Conservation (phyloP, 2,888 invertebrate species). For the Callosobruchus maculatus region DNA sequence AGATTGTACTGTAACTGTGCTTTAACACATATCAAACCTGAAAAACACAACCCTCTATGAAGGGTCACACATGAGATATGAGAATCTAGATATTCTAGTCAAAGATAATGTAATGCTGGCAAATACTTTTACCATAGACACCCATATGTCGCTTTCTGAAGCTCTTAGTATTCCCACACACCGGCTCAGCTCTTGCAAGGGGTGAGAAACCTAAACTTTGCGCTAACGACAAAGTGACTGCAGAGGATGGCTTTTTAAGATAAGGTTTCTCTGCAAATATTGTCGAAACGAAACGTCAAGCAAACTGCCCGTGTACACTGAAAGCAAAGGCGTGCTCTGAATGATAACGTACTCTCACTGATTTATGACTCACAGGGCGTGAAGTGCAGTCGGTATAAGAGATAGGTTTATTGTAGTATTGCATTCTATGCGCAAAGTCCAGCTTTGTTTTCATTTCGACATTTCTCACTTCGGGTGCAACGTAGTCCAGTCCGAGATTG, state of each 20-base stretch:
- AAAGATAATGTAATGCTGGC: no score
- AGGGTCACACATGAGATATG: no score
- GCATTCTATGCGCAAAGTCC: no score
- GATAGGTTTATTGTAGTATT: neutral
- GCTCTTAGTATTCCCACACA: neutral
- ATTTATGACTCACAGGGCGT: neutral
- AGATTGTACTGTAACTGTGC: no score
- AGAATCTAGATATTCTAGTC: no score
- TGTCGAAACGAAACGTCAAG: constrained; percentile 21
- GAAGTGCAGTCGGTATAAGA: neutral
- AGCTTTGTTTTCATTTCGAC: no score
- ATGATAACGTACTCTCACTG: neutral
- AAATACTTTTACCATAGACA: no score
- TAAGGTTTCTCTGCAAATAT: constrained; percentile 36
- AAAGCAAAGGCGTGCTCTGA: neutral
- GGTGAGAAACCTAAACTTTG: constrained; percentile 28
- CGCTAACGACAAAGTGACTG: constrained; percentile 38
- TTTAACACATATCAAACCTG: no score
- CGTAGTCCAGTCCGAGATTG: no score
- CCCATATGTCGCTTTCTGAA: neutral
- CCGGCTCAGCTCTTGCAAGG: constrained; percentile 4
- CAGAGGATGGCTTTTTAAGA: constrained; percentile 36
- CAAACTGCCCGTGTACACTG: neutral
- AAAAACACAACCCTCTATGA: no score
- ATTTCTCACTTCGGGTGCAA: no score